Base-by-base conservation (phyloP, 2,113 vertebrate species). In the Phycodurus eques region DNA sequence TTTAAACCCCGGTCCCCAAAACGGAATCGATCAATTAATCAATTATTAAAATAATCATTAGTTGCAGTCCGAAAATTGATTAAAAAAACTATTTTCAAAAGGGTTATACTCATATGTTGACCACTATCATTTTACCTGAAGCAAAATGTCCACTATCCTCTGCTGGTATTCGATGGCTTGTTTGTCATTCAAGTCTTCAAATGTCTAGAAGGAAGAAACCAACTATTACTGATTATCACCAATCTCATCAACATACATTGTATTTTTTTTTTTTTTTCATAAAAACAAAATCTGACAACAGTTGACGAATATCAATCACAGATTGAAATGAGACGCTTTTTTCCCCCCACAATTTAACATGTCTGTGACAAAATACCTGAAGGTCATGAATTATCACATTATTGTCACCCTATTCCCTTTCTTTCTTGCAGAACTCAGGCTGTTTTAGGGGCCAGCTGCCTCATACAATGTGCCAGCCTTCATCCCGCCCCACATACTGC, bases 161-260 rank as follows among this genome's bases (percentile, higher is more conserved):
- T 99, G 98, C 74, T 99, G 98, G 83, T 98, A 98, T 77, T 99
- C 98, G 71, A 99, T 93, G 68, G 96, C 98, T 92, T 99, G 97
- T 73, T 99, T 99, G 87, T 99, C 98, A 85, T 99, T 97, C 76
- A 99, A 98, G 91, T 99, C 96, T 90, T 99, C 97, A 91, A 98
- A 99, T n/a, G 97, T 99, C 98, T 99, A 85, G 22, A 87, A 84
- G 7, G 33, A 68, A 71, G 53, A 3, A 70, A 70, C 20, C 76
- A 71, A 44, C 27, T 13, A 2, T 49, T 62, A 72, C 51, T 47
- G 4, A 57, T 5, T 2, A 62, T 5, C 57, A 14, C 0, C 3
- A 39, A 59, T 22, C 2, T 68, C 35, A 2, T 3, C 35, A 10
- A 19, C 39, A 35, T 12, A 22, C 12, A 27, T 10, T 49, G 8